Percentiles rank a stretch among this genome's conserved stretches.
Evolutionary conservation across 2,888 invertebrate species (phyloP).

Genomic region (Ectemnius continuus): DNA sequence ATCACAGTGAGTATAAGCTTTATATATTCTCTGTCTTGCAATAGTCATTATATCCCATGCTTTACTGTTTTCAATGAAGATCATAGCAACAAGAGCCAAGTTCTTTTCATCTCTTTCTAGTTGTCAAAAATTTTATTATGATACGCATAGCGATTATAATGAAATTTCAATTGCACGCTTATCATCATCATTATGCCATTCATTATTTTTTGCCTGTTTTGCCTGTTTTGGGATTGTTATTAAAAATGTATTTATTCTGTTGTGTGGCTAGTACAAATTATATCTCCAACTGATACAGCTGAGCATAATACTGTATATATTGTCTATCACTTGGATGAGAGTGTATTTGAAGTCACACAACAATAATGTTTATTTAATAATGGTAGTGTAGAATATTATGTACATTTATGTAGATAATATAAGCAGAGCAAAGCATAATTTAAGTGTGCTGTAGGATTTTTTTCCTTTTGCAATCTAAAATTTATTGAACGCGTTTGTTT

Average conservation of each 20-base stretch:
- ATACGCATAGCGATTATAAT: constrained; percentile 17
- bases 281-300: neutral
- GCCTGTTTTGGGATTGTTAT: neutral
- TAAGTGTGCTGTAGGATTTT: constrained; percentile 23
- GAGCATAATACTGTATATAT: neutral
- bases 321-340: neutral
- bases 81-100: too few species aligned
- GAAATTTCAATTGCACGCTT: constrained; percentile 45
- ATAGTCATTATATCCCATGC: neutral
- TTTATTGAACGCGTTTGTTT: constrained; percentile 34
- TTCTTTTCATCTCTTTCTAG: neutral
- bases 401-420: constrained; percentile 1
- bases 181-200: constrained; percentile 41
- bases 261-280: neutral
- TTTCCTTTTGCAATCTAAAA: constrained; percentile 24
- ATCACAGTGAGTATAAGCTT: constrained; percentile 80
- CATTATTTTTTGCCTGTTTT: constrained; percentile 28
- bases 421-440: constrained; percentile 25
- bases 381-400: neutral
- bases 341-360: too few species aligned
- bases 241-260: neutral
- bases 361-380: too few species aligned
- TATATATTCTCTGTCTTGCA: too few species aligned
- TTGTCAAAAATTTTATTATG: neutral
- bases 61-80: neutral